Conservation (phyloP, 2,797 vertebrate genomes). For the Diplodus puntazzo region DNA sequence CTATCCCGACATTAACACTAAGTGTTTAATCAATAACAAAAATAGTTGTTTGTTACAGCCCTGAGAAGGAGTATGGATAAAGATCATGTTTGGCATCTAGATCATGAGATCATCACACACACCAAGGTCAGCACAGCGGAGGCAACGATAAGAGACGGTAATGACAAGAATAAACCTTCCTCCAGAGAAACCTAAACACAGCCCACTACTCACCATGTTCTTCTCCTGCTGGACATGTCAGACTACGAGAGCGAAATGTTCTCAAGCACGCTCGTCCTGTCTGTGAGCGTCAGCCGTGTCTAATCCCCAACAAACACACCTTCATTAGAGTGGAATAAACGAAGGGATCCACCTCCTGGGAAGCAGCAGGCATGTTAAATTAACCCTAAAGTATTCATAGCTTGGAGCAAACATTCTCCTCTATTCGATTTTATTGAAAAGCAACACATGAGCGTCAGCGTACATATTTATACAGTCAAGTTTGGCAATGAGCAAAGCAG, state of each 20-base stretch:
- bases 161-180: constrained; percentile 8
- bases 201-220: constrained; percentile 1
- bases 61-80: constrained; percentile 3
- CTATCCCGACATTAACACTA: not conserved
- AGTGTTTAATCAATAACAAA: constrained; percentile 27
- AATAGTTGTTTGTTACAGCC: not conserved
- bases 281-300: not conserved
- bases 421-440: not conserved
- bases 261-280: not conserved
- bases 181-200: constrained; percentile 4
- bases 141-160: not conserved
- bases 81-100: not conserved
- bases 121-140: not conserved
- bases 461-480: not conserved
- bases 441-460: not conserved
- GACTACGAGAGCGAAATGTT: not conserved
- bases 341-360: not conserved
- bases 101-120: constrained; percentile 8
- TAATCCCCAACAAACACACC: not conserved
- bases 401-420: not conserved
- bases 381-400: not conserved
- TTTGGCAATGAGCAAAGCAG: not conserved
- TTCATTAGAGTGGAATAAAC: not conserved
- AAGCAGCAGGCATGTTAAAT: not conserved
- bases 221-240: not conserved